phyloP scores from a whole-genome alignment of 2,113 vertebrate genomes.

The Oncorhynchus gorbuscha region DNA sequence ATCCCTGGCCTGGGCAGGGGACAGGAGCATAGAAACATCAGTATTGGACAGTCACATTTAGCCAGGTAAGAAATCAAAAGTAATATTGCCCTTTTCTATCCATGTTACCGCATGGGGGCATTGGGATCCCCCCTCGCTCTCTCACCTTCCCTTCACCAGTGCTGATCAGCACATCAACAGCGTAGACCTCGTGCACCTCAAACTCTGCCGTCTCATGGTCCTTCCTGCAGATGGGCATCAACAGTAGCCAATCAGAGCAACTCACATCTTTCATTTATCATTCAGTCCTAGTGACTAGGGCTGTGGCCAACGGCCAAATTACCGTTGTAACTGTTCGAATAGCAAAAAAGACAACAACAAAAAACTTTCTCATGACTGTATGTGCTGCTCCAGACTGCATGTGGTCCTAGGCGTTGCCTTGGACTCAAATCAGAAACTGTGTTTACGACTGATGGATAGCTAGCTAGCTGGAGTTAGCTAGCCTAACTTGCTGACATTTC shows the following conservation, averaged over 20 bases:
- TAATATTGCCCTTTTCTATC: too few species aligned
- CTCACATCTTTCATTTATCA: constrained; percentile 71
- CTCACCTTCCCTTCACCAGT: constrained; percentile 96
- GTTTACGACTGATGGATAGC: too few species aligned
- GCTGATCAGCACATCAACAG: constrained; percentile 96
- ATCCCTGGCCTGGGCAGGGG: constrained; percentile 81
- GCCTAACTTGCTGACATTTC: too few species aligned
- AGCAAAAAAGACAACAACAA: too few species aligned
- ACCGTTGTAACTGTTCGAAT: too few species aligned
- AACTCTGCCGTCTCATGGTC: constrained; percentile 98
- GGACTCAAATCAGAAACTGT: too few species aligned
- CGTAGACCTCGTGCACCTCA: constrained; percentile 97
- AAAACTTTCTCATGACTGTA: too few species aligned
- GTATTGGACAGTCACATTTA: neutral
- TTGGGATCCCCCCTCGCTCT: neutral
- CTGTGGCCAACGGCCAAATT: too few species aligned
- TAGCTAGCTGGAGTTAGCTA: too few species aligned
- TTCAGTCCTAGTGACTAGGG: neutral
- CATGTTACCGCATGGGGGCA: too few species aligned
- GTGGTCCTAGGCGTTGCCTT: too few species aligned
- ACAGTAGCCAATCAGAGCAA: neutral
- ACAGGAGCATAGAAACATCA: neutral
- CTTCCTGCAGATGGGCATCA: constrained; percentile 75
- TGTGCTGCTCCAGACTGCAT: too few species aligned
- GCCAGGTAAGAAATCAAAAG: neutral